Base-by-base conservation (phyloP, 2,888 invertebrate species). In the Salticus scenicus region DNA sequence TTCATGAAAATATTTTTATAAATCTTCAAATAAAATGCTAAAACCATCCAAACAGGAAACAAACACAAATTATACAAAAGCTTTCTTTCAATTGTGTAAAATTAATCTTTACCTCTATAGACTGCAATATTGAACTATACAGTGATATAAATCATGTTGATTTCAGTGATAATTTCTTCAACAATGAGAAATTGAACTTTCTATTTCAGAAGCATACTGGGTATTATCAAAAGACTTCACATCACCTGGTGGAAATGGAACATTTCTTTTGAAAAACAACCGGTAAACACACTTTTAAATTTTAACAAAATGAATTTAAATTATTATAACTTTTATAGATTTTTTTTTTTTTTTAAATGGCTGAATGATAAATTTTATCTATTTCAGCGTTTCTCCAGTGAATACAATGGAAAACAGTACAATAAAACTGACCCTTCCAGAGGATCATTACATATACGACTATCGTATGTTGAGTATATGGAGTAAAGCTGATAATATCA, bases 371-470 rank as follows among this genome's bases (percentile, higher is more conserved):
- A 63, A 63, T 27, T 24, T 27, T 63, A 24, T 20, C 0, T 63
- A 31, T 66, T 66, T 66, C 20, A 66, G 66, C 12, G 30, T n/a
- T n/a, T n/a, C n/a, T n/a, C n/a, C n/a, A n/a, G n/a, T n/a, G n/a
- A n/a, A n/a, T n/a, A n/a, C n/a, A n/a, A n/a, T n/a, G n/a, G 95
- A 96, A 90, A 97, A 97, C 2, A 96, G 97, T 91, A 97, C 97
- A 91, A 96, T 97, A 87, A 97, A 97, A 92, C 95, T 97, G 89
- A 95, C 96, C 90, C 92, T 97, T 74, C 97, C 97, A 0, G 95
- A 95, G 66, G 94, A 94, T 89, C 91, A 96, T 89, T 96, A 97
- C 0, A 96, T 96, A 0, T 95, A 96, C 91, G 97, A 97, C 91
- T 95, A 97, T 89, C 96, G 97, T 91, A 97, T 96, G 96, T 93